Base-by-base conservation (phyloP, 2,797 vertebrate species). In the Apodemus agrarius region DNA sequence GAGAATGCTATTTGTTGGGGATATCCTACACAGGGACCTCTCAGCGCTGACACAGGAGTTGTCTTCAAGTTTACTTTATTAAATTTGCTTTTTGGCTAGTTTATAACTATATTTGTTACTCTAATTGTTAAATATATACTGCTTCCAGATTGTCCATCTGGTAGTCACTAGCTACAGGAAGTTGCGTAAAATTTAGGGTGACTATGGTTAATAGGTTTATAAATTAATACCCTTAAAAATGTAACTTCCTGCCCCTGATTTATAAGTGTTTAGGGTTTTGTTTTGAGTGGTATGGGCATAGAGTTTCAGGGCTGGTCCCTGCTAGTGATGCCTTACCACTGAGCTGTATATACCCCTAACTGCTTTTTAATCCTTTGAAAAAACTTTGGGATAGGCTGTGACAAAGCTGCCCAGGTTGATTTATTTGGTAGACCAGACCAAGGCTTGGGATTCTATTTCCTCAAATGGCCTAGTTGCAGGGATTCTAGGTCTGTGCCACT, bases 161-260 rank as follows among this genome's bases (percentile, higher is more conserved):
- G 72, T 2, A 92, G 88, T 34, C 67, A 85, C 29, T 12, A n/a
- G 76, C 16, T 12, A 72, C 2, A 83, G 22, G 37, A 29, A 52
- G 81, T 26, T 85, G 6, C 24, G 89, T 80, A 74, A 93, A 59
- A 95, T 78, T 46, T 72, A 89, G 82, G 94, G 24, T 80, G n/a
- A 93, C 59, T 87, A 93, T 17, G 65, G 82, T 72, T 5, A 96
- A 40, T 43, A 81, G 65, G 54, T 82, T 90, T 90, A 57, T 40
- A 74, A 72, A 31, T 31, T 52, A 78, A 95, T 54, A 24, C 5
- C 75, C 52, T 46, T 40, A 40, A 80, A 94, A 90, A 52, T 22
- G 17, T 1, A 13, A 19, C 49, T 72, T 90, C 22, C 11, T 63
- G 46, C 67, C 37, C 83, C 21, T 67, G 72, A 59, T 34, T 43